A percentile compares a stretch with the other conserved stretches of the same genome.
phyloP scores from a whole-genome alignment of 2,797 vertebrate genomes.

The Echiichthys vipera region DNA sequence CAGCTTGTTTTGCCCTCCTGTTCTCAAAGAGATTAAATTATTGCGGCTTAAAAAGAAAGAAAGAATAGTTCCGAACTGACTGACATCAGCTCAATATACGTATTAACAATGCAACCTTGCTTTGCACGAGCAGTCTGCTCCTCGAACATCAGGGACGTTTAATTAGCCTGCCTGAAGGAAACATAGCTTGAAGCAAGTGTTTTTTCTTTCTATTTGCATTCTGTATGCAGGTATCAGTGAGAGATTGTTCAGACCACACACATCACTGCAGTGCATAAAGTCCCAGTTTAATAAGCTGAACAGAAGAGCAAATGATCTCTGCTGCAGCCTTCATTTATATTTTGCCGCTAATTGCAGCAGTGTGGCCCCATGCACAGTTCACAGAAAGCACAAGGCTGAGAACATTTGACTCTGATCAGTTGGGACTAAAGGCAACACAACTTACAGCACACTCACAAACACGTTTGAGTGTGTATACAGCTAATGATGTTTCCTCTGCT shows the following conservation, averaged over 20 bases:
- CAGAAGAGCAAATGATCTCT: slow-evolving; percentile 32
- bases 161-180: slow-evolving; percentile 24
- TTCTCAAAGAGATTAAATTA: slow-evolving; percentile 5
- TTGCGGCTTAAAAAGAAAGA: neutral
- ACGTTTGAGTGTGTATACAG: neutral
- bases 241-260: slow-evolving; percentile 5
- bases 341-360: slow-evolving; percentile 45
- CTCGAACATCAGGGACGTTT: neutral
- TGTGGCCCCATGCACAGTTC: slow-evolving; percentile 3
- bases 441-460: neutral
- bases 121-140: neutral
- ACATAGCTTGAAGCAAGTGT: slow-evolving; percentile 7
- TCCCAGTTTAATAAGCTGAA: slow-evolving; percentile 44
- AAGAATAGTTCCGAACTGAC: neutral
- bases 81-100: slow-evolving; percentile 1
- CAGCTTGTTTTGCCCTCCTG: neutral
- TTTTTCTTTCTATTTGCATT: slow-evolving; percentile 8
- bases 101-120: slow-evolving; percentile 5
- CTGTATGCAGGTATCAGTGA: neutral
- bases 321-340: slow-evolving; percentile 22
- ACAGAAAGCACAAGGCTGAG: slow-evolving; percentile 27
- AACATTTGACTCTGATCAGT: slow-evolving; percentile 44
- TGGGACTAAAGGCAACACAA: slow-evolving; percentile 14
- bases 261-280: slow-evolving; percentile 4
- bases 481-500: slow-evolving; percentile 43